Conservation (phyloP, 1,140 invertebrate genomes). For the Brachionus plicatilis region DNA sequence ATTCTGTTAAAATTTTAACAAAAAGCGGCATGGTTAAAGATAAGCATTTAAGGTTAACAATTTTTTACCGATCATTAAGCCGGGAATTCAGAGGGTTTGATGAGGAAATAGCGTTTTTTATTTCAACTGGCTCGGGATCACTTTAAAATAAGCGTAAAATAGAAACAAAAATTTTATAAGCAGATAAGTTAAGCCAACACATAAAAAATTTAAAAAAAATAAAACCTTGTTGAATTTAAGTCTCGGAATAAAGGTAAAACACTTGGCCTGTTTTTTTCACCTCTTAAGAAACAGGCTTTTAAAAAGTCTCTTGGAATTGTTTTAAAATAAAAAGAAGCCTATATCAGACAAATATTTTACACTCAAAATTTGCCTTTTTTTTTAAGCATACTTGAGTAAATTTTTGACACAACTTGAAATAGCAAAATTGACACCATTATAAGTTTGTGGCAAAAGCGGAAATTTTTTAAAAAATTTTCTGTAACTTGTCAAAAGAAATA, state of each 20-base stretch:
- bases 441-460: too few relatives aligned
- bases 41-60: background rate
- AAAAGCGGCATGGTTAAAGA: background rate
- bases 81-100: background rate
- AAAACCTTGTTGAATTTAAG: background rate
- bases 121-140: slow-evolving; percentile 33
- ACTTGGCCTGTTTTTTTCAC: background rate
- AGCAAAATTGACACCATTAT: too few relatives aligned
- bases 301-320: too few relatives aligned
- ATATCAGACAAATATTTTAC: too few relatives aligned
- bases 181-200: background rate
- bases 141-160: background rate
- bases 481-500: too few relatives aligned
- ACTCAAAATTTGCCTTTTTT: too few relatives aligned
- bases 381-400: too few relatives aligned
- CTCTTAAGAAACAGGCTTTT: background rate
- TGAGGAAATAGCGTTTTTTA: slow-evolving; percentile 24
- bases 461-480: too few relatives aligned
- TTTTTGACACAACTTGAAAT: too few relatives aligned
- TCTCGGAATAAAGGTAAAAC: background rate
- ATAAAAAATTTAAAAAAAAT: background rate
- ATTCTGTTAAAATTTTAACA: background rate
- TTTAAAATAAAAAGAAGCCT: background rate
- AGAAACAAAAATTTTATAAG: background rate
- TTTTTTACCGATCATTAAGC: background rate